Evolutionary conservation across 2,888 invertebrate genomes (phyloP), one percentile per base, ranked within the genome.

Genomic region (Scaptomyza cyrtandrae): DNA sequence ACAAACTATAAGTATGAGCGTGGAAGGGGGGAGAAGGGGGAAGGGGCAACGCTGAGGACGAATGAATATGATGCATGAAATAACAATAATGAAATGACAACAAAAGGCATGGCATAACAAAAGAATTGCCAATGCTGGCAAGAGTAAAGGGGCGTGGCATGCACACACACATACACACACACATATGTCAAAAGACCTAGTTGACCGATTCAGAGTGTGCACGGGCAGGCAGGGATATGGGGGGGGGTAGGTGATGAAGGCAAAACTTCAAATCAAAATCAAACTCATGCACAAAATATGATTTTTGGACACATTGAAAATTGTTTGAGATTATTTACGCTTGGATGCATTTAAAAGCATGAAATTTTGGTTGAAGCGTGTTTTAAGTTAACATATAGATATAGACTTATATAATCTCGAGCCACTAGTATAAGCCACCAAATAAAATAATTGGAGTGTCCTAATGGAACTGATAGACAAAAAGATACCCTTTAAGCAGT

Each of bases 61-160:
- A 64, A 75, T 86, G 71, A 80, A 88, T 86, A 80, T 83, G 86
- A 84, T 84, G 88, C 83, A 84, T 88, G 83, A 88, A 84, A 84
- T 84, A 84, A 84, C 83, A 84, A 84, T 84, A 88, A 84, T 84
- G 86, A 84, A 84, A 84, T 84, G 88, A 84, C 83, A 84, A 88
- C 83, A 84, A 88, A 83, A 86, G 88, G 84, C 88, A 80, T 16
- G 33, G 77, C 69, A 79, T 73, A 84, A 86, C 83, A 84, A 84
- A 86, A 82, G 86, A 75, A 75, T 86, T 71, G 71, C 59, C 54
- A 33, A 50, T 33, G 50, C 33, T 16, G 41, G 11, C 50, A 10
- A 29, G 16, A 48, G 19, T 19, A 19, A 19, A 19, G 19, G 62
- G 52, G 14, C 33, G 50, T 14, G 16, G 43, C 31, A 50, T 27